These are phyloP conservation scores for Oreochromis spilurus DNA, from an alignment of 2,113 vertebrate genomes.

Conservation along the genomic window DNA sequence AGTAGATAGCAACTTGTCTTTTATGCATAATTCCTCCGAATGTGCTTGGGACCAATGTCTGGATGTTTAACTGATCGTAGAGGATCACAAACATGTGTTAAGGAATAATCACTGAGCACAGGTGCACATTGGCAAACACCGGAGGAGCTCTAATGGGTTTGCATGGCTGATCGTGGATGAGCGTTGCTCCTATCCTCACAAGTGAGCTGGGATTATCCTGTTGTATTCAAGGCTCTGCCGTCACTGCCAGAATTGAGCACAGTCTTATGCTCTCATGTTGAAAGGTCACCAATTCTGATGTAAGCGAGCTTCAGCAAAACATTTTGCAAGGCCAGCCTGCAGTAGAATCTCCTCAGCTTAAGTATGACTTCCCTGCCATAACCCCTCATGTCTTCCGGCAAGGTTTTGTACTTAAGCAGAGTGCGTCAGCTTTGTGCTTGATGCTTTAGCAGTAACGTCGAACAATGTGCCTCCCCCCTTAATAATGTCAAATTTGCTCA, in stretches of 20 bases:
- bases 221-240: constrained; percentile 36
- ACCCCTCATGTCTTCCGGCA: not conserved
- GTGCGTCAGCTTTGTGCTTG: not conserved
- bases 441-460: not conserved
- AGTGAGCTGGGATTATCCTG: constrained; percentile 51
- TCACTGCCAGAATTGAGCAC: constrained; percentile 49
- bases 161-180: constrained; percentile 36
- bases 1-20: not conserved
- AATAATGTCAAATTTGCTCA: not conserved
- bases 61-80: not conserved
- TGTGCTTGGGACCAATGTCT: not conserved
- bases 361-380: constrained; percentile 15
- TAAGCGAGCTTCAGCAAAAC: not conserved
- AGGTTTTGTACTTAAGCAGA: not conserved
- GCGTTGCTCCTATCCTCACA: constrained; percentile 26
- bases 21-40: not conserved
- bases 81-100: constrained; percentile 7
- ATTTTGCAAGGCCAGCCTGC: not conserved
- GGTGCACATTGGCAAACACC: constrained; percentile 15
- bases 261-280: not conserved
- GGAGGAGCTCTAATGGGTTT: constrained; percentile 44
- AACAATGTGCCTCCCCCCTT: not conserved
- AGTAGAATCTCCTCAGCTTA: constrained; percentile 26
- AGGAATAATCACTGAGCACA: not conserved
- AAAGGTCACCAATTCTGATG: constrained; percentile 15